phyloP scores from a whole-genome alignment of 2,797 vertebrate genomes.

The Poeciliopsis infans region DNA sequence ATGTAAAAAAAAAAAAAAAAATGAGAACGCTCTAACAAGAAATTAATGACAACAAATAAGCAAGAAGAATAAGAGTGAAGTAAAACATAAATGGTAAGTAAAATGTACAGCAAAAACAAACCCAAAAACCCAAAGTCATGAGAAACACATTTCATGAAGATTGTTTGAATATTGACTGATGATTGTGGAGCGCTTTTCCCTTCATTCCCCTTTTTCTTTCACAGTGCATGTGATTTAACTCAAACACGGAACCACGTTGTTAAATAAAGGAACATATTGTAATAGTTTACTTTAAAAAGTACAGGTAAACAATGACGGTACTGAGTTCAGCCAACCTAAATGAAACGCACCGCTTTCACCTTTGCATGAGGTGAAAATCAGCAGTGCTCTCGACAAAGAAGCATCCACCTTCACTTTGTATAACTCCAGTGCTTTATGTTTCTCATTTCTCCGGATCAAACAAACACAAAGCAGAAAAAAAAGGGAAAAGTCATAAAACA shows the following conservation, averaged over 20 bases:
- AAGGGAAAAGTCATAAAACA: neutral
- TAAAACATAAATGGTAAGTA: too few relatives aligned
- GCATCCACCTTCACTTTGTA: neutral
- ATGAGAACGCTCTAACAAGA: too few relatives aligned
- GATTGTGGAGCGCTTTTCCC: neutral
- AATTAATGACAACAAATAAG: too few relatives aligned
- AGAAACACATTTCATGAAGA: neutral
- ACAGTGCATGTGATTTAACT: neutral
- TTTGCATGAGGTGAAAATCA: neutral
- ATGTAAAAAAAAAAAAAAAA: too few relatives aligned
- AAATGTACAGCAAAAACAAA: too few relatives aligned
- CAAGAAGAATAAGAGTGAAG: too few relatives aligned
- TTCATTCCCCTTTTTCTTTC: neutral
- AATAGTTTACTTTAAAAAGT: neutral
- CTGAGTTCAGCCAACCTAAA: neutral
- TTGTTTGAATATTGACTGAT: neutral
- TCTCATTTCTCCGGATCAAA: neutral
- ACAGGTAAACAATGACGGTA: neutral
- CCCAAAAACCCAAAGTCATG: too few relatives aligned
- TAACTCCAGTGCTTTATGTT: neutral
- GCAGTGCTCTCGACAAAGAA: neutral
- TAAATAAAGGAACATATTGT: neutral
- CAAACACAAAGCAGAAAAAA: neutral
- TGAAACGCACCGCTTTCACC: neutral
- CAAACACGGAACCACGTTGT: neutral